Conservation (phyloP, 2,888 invertebrate genomes). For the Acanthoscelides obtectus region DNA sequence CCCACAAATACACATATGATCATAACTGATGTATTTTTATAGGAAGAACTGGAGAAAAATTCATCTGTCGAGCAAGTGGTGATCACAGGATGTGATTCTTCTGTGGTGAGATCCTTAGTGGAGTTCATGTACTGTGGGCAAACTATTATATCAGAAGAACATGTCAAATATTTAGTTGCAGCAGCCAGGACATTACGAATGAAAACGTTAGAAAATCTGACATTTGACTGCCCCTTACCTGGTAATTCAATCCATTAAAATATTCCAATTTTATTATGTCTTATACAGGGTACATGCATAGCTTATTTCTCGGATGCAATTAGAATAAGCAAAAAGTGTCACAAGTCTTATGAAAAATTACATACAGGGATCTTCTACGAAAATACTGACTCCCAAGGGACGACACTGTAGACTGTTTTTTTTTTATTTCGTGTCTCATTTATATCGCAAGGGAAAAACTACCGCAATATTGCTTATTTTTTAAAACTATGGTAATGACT, state of each 20-base stretch:
- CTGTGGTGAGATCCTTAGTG: conserved; percentile 64
- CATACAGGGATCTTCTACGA: too few species aligned
- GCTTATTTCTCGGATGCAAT: too few species aligned
- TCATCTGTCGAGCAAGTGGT: conserved; percentile 55
- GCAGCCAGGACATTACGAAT: conserved; percentile 70
- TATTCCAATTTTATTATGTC: not conserved
- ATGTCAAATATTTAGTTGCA: conserved; percentile 63
- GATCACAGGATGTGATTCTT: conserved; percentile 65
- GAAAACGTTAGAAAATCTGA: conserved; percentile 54
- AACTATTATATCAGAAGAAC: conserved; percentile 64
- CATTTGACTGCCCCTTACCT: conserved; percentile 42
- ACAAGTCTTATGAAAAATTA: too few species aligned
- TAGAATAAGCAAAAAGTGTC: too few species aligned
- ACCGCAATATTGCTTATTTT: too few species aligned
- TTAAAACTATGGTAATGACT: too few species aligned
- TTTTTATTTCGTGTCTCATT: too few species aligned
- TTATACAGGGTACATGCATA: too few species aligned
- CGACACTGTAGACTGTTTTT: too few species aligned
- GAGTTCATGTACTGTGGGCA: conserved; percentile 77
- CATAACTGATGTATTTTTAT: too few species aligned
- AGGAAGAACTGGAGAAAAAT: conserved; percentile 58
- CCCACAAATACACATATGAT: not conserved
- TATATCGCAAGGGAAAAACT: too few species aligned
- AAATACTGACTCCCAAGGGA: too few species aligned
- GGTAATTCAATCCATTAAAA: conserved; percentile 19